Base-by-base conservation (phyloP, 1,140 invertebrate species). In the Cardiocondyla obscurior region DNA sequence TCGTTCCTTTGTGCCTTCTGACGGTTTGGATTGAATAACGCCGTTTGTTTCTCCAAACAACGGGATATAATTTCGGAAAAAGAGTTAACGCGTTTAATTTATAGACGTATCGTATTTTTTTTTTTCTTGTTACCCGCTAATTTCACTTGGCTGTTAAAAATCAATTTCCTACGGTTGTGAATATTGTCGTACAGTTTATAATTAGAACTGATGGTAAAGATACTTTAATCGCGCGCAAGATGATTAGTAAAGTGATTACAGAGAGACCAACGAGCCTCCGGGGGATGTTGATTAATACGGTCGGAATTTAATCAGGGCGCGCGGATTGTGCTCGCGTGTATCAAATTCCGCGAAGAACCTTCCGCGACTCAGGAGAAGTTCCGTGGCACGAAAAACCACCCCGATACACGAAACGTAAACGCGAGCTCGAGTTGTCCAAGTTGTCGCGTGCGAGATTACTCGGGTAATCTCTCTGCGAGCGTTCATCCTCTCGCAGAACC, bases 321-420 rank as follows among this genome's bases (percentile, higher is more conserved):
- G 85, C 8, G 28, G 36, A 25, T 57, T 62, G 51, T 51, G 30
- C 70, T 44, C 46, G 72, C 51, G 28, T 7, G 51, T n/a, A 64
- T 86, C 46, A 69, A 83, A 83, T 86, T 70, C 39, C 28, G 53
- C 46, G 62, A 67, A 81, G 51, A 70, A 83, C 72, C 33, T 83
- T 83, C 19, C 16, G 39, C 60, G 55, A 22, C 33, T 12, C 42
- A 65, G 19, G 6, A 30, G 33, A 36, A 79, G 42, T 33, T 55
- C 55, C 10, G 42, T 19, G 49, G 19, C 69, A 22, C 53, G 19
- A 6, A 22, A 19, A 53, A 51, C 44, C 44, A 6, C 19, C 16
- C 25, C 39, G 51, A 28, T 22, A 51, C 30, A 46, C 60, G 42
- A 64, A 64, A 77, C 8, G 22, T n/a, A 30, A 25, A 16, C 36